Base-by-base conservation (phyloP, 2,888 invertebrate genomes). In the Eupsilia transversa region DNA sequence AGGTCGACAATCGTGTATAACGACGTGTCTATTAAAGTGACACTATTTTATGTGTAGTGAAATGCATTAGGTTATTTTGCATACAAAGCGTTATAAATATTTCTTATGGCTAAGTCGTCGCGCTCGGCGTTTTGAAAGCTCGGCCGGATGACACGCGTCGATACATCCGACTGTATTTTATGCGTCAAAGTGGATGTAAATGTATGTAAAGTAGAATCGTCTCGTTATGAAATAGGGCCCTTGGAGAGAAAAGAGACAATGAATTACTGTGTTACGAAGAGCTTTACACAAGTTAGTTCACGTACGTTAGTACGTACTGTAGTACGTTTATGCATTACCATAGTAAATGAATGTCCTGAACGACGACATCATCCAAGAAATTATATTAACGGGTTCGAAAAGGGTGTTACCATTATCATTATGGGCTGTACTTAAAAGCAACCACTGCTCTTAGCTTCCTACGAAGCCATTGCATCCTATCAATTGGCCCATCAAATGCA, bases 71-170 rank as follows among this genome's bases (percentile, higher is more conserved):
- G 88, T 91, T 90, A 92, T 94, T 96, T 96, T 95, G 96, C 96
- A 96, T 96, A 96, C 96, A 96, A 96, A 96, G 96, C 92, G 90
- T 94, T 95, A 96, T 96, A 96, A 96, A 96, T 95, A 95, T 95
- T 94, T 92, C 93, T 92, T 93, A 93, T 92, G 92, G 92, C 91
- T 93, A 88, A 92, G 92, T 92, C 91, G 89, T 90, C 89, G 89
- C 90, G 91, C 89, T 90, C 91, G 87, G 87, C 87, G 91, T 93
- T 94, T 95, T 94, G 93, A 95, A 95, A 94, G 92, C 92, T 90
- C 85, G 68, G 87, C 83, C 90, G 92, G 95, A 95, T 94, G 95
- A 94, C 95, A 94, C 94, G 93, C 92, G 92, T 93, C 93, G 93
- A 94, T 93, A 92, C 92, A 92, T 93, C 91, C 89, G 86, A 92